phyloP scores from a whole-genome alignment of 2,888 invertebrate genomes.

The Pelosia muscerda region DNA sequence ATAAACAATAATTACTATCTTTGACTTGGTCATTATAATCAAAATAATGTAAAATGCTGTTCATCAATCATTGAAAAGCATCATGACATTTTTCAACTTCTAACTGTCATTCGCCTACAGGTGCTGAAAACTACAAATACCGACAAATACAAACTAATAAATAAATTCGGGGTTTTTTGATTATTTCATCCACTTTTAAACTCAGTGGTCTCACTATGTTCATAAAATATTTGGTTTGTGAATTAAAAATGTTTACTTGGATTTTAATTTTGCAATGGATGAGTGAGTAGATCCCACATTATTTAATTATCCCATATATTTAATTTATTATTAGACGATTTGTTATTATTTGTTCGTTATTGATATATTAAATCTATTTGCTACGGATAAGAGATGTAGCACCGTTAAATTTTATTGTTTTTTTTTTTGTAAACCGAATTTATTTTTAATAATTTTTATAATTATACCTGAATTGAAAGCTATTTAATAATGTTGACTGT shows the following conservation, averaged over 20 bases:
- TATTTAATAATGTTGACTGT: background rate
- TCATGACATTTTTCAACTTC: background rate
- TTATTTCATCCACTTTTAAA: background rate
- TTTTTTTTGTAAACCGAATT: too few species aligned
- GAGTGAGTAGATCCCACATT: conserved; percentile 2
- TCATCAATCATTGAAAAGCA: background rate
- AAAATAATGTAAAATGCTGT: background rate
- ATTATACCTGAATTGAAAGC: background rate
- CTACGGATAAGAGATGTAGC: background rate
- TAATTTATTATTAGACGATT: too few species aligned
- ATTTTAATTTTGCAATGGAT: background rate
- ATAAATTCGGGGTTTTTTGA: conserved; percentile 1
- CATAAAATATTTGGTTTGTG: background rate
- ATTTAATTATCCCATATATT: background rate
- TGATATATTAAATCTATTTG: too few species aligned
- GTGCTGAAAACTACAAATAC: background rate
- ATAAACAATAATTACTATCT: background rate
- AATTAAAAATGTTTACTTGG: background rate
- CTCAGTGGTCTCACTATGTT: background rate
- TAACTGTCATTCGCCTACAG: background rate
- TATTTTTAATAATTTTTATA: background rate
- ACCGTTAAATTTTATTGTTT: background rate
- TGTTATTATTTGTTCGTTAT: too few species aligned
- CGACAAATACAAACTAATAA: too few species aligned
- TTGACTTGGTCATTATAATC: background rate